These are phyloP conservation scores for Anableps anableps DNA, from an alignment of 2,797 vertebrate genomes.

Conservation along the genomic window DNA sequence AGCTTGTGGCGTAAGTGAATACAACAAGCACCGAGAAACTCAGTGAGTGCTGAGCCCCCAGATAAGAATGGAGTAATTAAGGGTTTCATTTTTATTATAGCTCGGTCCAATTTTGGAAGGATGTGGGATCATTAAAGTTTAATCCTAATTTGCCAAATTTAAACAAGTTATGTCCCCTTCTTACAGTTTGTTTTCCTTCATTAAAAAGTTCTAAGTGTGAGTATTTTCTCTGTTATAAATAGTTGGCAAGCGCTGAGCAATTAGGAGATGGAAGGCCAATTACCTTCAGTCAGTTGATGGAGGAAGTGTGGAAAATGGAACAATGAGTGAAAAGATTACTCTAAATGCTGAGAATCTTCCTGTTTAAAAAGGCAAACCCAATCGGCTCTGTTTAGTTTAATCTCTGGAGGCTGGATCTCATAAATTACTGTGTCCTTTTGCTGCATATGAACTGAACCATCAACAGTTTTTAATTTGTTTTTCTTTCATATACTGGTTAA, in stretches of 20 bases:
- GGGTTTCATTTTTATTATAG: slow-evolving; percentile 3
- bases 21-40: not conserved
- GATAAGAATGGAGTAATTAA: not conserved
- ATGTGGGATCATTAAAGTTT: slow-evolving; percentile 49
- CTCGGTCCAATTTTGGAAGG: slow-evolving; percentile 67
- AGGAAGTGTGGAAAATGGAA: slow-evolving; percentile 49
- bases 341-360: slow-evolving; percentile 20
- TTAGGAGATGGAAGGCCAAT: slow-evolving; percentile 63
- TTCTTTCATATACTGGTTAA: not conserved
- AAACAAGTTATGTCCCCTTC: slow-evolving; percentile 48
- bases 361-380: slow-evolving; percentile 5
- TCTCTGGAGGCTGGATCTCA: not conserved
- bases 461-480: not conserved
- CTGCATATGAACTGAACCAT: not conserved
- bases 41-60: not conserved
- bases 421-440: not conserved
- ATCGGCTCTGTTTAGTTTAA: not conserved
- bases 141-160: slow-evolving; percentile 54
- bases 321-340: slow-evolving; percentile 15
- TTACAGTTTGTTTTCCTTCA: slow-evolving; percentile 58
- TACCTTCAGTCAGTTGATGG: slow-evolving; percentile 39
- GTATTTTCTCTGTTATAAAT: slow-evolving; percentile 36
- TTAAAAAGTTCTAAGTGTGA: slow-evolving; percentile 58
- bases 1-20: not conserved
- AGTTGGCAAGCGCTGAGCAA: slow-evolving; percentile 48